These are phyloP conservation scores for Argyrosomus regius DNA, from an alignment of 2,797 vertebrate species.

Conservation along the genomic window DNA sequence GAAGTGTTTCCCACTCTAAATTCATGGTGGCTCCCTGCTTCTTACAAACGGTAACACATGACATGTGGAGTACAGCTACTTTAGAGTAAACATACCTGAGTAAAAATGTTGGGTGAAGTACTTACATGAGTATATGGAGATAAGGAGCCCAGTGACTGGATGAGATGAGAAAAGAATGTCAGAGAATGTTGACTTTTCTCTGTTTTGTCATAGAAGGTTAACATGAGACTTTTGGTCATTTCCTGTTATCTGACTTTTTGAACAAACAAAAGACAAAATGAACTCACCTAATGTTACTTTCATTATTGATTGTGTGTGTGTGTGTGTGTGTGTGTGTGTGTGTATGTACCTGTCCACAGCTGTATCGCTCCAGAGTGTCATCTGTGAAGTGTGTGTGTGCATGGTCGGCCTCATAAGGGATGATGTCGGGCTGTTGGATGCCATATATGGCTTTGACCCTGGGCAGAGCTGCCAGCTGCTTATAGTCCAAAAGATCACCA, in stretches of 20 bases:
- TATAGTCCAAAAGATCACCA: constrained; percentile 93
- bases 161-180: constrained; percentile 44
- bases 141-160: constrained; percentile 91
- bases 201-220: not conserved
- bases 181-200: not conserved
- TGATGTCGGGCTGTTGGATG: constrained; percentile 93
- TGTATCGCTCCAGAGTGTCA: constrained; percentile 93
- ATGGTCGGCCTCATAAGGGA: constrained; percentile 94
- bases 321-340: constrained; percentile 11
- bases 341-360: constrained; percentile 92
- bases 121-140: constrained; percentile 95
- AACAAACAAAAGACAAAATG: not conserved
- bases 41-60: not conserved
- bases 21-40: not conserved
- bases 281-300: not conserved
- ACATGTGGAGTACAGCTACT: not conserved
- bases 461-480: constrained; percentile 93
- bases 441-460: constrained; percentile 95
- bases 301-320: constrained; percentile 19
- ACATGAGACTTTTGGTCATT: not conserved
- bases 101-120: not conserved
- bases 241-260: not conserved
- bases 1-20: not conserved
- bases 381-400: constrained; percentile 90
- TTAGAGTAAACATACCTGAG: not conserved